Conservation (phyloP, 2,888 invertebrate species). For the Andrena flavipes region DNA sequence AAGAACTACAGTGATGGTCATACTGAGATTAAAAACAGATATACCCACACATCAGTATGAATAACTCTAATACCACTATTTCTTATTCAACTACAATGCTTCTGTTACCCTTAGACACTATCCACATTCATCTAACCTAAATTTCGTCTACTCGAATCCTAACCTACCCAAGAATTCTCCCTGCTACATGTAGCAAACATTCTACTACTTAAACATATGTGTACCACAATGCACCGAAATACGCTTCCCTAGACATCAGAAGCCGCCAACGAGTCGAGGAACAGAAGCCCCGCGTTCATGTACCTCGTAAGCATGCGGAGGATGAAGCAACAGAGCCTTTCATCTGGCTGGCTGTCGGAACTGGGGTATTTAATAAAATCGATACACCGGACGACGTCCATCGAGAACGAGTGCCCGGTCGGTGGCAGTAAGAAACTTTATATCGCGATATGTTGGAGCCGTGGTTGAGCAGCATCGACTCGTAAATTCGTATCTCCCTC, state of each 20-base stretch:
- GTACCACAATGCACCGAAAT: too few relatives aligned
- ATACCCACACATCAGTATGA: too few relatives aligned
- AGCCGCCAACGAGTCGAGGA: background rate
- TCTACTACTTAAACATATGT: too few relatives aligned
- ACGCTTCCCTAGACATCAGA: background rate
- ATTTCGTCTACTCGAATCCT: too few relatives aligned
- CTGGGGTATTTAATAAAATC: conserved; percentile 19
- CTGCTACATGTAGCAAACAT: too few relatives aligned
- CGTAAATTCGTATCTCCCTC: conserved; percentile 55
- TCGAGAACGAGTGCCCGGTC: conserved; percentile 10
- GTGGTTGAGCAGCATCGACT: conserved; percentile 23
- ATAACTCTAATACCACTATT: too few relatives aligned
- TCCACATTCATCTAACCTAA: too few relatives aligned
- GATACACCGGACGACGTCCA: conserved; percentile 27
- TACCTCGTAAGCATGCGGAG: background rate
- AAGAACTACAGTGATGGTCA: too few relatives aligned
- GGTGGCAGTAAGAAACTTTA: conserved; percentile 38
- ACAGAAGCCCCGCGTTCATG: background rate
- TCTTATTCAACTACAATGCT: too few relatives aligned
- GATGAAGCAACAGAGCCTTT: background rate
- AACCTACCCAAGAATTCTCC: too few relatives aligned
- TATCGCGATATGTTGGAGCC: conserved; percentile 41
- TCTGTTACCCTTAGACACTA: too few relatives aligned
- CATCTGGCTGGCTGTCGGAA: background rate
- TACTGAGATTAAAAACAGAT: too few relatives aligned